Conservation (phyloP, 2,797 vertebrate genomes). For the Falco novaeseelandiae region DNA sequence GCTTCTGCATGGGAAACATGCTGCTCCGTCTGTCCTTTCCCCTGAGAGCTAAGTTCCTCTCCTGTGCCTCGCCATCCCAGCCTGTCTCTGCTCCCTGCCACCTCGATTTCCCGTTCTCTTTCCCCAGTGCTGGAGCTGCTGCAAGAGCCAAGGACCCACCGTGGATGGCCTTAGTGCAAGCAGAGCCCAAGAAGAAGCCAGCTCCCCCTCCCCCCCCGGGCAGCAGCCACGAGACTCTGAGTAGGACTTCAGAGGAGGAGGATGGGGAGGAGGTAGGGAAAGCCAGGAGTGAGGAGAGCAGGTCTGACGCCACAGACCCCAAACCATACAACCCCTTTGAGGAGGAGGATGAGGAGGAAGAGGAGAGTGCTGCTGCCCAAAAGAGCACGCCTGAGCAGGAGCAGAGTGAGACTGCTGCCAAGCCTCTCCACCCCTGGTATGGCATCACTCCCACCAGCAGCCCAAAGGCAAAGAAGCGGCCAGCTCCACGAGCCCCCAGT, state of each 20-base stretch:
- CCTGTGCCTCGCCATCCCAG: neutral
- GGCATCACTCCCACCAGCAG: slow-evolving; percentile 87
- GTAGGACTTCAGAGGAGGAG: slow-evolving; percentile 44
- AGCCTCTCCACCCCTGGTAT: slow-evolving; percentile 91
- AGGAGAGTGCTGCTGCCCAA: neutral
- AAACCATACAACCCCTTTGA: slow-evolving; percentile 91
- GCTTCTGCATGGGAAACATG: neutral
- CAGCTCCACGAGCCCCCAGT: slow-evolving; percentile 85
- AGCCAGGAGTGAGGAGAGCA: slow-evolving; percentile 2
- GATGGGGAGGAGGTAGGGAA: neutral
- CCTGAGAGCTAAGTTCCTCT: neutral
- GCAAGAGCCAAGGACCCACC: slow-evolving; percentile 88
- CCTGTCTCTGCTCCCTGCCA: neutral
- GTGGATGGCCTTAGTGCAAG: slow-evolving; percentile 93
- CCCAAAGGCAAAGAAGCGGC: slow-evolving; percentile 86
- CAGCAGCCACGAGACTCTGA: slow-evolving; percentile 40
- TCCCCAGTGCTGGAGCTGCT: slow-evolving; percentile 22
- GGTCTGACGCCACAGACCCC: slow-evolving; percentile 63
- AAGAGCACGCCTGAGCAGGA: slow-evolving; percentile 62
- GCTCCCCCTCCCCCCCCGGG: slow-evolving; percentile 71
- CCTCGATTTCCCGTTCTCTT: neutral
- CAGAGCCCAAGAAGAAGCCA: slow-evolving; percentile 90
- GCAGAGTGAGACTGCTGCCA: slow-evolving; percentile 66
- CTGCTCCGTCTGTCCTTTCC: neutral
- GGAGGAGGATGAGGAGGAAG: slow-evolving; percentile 79